Evolutionary conservation across 2,888 invertebrate species (phyloP).

Genomic region (Orthosia cruda): DNA sequence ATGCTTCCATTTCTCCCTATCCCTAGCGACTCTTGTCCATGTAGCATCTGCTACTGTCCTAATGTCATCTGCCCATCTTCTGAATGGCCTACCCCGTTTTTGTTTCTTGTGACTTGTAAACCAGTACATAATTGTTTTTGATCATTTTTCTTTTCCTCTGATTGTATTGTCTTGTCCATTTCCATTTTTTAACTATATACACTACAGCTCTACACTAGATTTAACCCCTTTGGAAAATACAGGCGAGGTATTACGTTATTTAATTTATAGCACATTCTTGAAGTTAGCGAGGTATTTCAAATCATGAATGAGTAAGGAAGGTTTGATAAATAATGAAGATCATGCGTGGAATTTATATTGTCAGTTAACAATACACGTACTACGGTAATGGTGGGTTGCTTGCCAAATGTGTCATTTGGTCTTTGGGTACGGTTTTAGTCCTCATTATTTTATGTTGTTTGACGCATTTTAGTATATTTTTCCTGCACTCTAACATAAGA

Average conservation of each 20-base stretch:
- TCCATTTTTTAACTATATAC: too few species aligned
- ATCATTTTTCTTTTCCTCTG: too few species aligned
- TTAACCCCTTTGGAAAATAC: too few species aligned
- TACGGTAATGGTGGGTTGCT: slow-evolving; percentile 3
- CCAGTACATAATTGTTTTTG: too few species aligned
- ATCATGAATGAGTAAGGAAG: slow-evolving; percentile 22
- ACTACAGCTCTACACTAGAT: too few species aligned
- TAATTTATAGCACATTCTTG: background rate
- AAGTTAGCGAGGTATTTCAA: slow-evolving; percentile 3
- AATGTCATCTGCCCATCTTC: too few species aligned
- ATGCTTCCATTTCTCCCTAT: too few species aligned
- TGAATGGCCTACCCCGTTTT: too few species aligned
- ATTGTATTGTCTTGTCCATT: too few species aligned
- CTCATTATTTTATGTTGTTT: background rate
- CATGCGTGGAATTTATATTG: slow-evolving; percentile 50
- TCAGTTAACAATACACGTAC: slow-evolving; percentile 16
- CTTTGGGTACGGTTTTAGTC: slow-evolving; percentile 10
- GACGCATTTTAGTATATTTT: background rate
- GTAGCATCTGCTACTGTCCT: too few species aligned
- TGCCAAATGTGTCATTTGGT: slow-evolving; percentile 63
- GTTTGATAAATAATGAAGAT: slow-evolving; percentile 2
- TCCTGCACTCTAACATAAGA: background rate
- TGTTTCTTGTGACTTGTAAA: too few species aligned
- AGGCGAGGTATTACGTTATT: background rate
- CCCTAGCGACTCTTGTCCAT: too few species aligned